phyloP scores from a whole-genome alignment of 2,113 vertebrate genomes.

The Gavia stellata region DNA sequence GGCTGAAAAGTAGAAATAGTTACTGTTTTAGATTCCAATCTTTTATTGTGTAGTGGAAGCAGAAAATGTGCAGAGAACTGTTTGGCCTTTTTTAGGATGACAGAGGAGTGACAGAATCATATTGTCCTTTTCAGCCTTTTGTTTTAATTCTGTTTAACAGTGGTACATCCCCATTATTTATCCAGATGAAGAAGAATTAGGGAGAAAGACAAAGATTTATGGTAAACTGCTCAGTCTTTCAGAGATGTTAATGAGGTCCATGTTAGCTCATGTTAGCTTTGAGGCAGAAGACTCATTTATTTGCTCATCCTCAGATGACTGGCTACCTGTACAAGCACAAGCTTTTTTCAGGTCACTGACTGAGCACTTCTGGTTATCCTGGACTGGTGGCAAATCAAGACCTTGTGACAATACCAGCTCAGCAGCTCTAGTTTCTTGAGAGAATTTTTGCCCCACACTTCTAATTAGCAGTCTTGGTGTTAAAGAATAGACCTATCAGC shows the following conservation, averaged over 20 bases:
- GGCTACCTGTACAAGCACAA: neutral
- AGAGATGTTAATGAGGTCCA: neutral
- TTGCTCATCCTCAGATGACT: neutral
- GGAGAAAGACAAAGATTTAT: neutral
- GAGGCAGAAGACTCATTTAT: neutral
- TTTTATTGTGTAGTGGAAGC: neutral
- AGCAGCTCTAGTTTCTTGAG: neutral
- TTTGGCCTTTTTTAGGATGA: neutral
- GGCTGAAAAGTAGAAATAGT: neutral
- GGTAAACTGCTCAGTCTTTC: neutral
- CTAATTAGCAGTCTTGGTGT: neutral
- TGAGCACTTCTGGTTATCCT: neutral
- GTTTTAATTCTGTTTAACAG: neutral
- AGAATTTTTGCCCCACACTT: neutral
- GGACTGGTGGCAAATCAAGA: neutral
- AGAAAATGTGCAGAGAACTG: neutral
- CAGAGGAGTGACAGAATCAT: neutral
- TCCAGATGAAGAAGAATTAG: neutral
- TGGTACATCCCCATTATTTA: neutral
- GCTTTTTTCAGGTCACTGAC: neutral
- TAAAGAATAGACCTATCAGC: neutral
- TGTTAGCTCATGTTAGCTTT: neutral
- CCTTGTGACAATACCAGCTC: neutral
- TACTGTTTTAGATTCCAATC: neutral
- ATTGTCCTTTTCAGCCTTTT: neutral